These are phyloP conservation scores for Caenorhabditis latens DNA, from an alignment of 1,140 invertebrate genomes.

Conservation along the genomic window DNA sequence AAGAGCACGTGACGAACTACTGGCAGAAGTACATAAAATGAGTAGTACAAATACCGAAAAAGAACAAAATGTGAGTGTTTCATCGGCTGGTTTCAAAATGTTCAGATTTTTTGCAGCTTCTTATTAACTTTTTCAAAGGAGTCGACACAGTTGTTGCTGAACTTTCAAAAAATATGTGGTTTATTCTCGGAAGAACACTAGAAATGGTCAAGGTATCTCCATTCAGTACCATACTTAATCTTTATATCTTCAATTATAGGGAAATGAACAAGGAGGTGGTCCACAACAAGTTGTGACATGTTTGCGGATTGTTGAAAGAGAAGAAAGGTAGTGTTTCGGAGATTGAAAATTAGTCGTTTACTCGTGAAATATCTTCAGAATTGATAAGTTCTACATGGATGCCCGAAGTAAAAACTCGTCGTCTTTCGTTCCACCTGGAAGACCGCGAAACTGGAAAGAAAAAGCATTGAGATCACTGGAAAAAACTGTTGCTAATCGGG, in stretches of 20 bases:
- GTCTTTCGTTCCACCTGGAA: constrained; percentile 89
- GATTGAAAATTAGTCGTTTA: constrained; percentile 84
- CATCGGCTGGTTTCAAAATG: not conserved
- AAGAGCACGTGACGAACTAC: constrained; percentile 92
- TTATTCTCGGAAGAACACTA: constrained; percentile 89
- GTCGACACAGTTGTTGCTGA: constrained; percentile 90
- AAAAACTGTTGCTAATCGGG: constrained; percentile 72
- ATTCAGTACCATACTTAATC: too few relatives aligned
- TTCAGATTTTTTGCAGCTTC: constrained; percentile 77
- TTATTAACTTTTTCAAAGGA: constrained; percentile 95
- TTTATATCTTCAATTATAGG: constrained; percentile 76
- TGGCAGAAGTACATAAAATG: constrained; percentile 93
- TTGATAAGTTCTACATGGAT: constrained; percentile 75
- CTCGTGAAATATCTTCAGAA: constrained; percentile 77
- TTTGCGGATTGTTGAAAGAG: constrained; percentile 93
- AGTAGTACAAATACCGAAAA: constrained; percentile 89
- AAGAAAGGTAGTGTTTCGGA: constrained; percentile 55
- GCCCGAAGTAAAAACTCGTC: constrained; percentile 75
- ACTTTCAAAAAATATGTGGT: constrained; percentile 90
- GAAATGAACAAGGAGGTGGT: constrained; percentile 86
- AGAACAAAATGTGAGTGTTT: constrained; percentile 81
- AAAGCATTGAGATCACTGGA: constrained; percentile 82
- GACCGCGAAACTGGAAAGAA: constrained; percentile 91
- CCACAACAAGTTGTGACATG: constrained; percentile 96
- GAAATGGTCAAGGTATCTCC: constrained; percentile 85